A percentile compares a stretch with the other conserved stretches of the same genome.
phyloP scores from a whole-genome alignment of 1,140 invertebrate genomes.

The Ceratosolen solmsi region DNA sequence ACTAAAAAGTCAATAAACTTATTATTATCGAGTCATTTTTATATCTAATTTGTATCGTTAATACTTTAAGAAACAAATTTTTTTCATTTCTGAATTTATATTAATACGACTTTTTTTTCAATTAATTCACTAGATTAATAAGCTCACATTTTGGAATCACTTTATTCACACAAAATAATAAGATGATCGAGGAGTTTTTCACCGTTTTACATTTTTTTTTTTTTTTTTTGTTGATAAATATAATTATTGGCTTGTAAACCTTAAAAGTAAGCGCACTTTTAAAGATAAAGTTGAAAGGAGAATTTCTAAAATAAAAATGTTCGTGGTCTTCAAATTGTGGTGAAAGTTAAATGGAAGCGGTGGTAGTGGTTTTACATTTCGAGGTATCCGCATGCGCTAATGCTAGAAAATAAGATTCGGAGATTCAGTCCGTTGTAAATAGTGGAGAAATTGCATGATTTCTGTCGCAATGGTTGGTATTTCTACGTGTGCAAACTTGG shows the following conservation, averaged over 20 bases:
- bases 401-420: constrained; percentile 23
- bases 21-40: too few species aligned
- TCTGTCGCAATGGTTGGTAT: neutral
- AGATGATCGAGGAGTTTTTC: too few species aligned
- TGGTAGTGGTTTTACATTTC: neutral
- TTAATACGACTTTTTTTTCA: too few species aligned
- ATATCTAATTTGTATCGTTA: too few species aligned
- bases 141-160: too few species aligned
- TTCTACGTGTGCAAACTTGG: neutral
- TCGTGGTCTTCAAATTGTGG: too few species aligned
- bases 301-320: neutral
- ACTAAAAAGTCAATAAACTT: too few species aligned
- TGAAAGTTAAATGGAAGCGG: constrained; percentile 7
- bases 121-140: too few species aligned
- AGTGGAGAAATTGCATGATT: neutral
- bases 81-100: too few species aligned
- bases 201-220: too few species aligned
- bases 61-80: too few species aligned
- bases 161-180: too few species aligned
- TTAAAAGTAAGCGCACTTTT: neutral
- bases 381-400: neutral
- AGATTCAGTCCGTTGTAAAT: neutral
- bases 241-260: neutral
- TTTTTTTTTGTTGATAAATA: neutral
- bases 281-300: neutral